Evolutionary conservation across 2,888 invertebrate species (phyloP).

Genomic region (Drosophila parthenogenetica): DNA sequence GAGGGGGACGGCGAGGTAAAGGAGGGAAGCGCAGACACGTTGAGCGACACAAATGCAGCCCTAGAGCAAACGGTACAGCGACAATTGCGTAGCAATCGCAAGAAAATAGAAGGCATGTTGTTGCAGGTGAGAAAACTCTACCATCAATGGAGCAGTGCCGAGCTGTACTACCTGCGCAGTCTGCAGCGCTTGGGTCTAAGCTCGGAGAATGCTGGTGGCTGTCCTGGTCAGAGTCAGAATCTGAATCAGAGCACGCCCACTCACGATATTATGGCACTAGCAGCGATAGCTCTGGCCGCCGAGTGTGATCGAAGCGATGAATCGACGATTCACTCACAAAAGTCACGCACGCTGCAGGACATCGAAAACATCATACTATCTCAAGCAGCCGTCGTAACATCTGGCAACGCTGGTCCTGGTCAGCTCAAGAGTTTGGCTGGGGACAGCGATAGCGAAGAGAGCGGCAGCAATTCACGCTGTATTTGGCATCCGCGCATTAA

Average conservation of each 20-base stretch:
- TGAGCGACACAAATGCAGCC: slow-evolving; percentile 17
- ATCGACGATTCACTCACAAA: too few species aligned
- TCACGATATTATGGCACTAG: slow-evolving; percentile 65
- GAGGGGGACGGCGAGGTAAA: too few species aligned
- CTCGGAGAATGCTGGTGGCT: slow-evolving; percentile 1
- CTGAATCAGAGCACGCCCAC: slow-evolving; percentile 30
- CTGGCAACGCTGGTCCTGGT: too few species aligned
- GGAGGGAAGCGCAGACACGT: background rate
- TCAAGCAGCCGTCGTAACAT: slow-evolving; percentile 34
- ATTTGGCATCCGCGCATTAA: slow-evolving; percentile 76
- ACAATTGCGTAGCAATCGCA: slow-evolving; percentile 51
- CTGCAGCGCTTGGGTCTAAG: slow-evolving; percentile 64
- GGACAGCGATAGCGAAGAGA: slow-evolving; percentile 28
- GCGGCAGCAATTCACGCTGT: slow-evolving; percentile 53
- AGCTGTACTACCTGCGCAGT: slow-evolving; percentile 73
- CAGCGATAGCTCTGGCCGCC: slow-evolving; percentile 74
- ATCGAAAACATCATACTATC: slow-evolving; percentile 69
- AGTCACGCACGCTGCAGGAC: slow-evolving; percentile 51
- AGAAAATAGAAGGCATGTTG: slow-evolving; percentile 54
- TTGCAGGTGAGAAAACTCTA: slow-evolving; percentile 57
- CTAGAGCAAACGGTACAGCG: slow-evolving; percentile 57
- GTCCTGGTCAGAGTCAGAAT: background rate
- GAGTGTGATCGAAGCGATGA: slow-evolving; percentile 37
- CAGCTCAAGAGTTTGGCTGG: background rate
- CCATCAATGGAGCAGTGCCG: slow-evolving; percentile 72